Conservation (phyloP, 2,888 invertebrate genomes). For the Parascotia fuliginaria region DNA sequence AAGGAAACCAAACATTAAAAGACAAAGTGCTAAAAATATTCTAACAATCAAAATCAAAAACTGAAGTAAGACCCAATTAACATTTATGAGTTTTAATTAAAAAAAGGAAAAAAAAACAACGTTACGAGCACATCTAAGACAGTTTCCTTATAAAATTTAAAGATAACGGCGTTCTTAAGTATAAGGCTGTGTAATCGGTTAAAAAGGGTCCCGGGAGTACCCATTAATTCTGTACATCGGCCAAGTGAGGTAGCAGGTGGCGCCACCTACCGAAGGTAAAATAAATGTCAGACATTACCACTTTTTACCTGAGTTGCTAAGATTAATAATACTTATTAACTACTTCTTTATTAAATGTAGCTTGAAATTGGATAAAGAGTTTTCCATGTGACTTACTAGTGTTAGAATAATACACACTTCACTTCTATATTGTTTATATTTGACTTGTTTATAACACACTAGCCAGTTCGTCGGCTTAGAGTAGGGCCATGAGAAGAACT, state of each 20-base stretch:
- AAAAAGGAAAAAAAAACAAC: neutral
- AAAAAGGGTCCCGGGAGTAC: slow-evolving; percentile 2
- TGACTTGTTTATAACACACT: too few relatives aligned
- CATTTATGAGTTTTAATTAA: too few relatives aligned
- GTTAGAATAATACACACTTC: neutral
- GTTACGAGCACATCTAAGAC: neutral
- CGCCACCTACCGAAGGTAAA: slow-evolving; percentile 26
- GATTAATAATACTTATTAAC: slow-evolving; percentile 10
- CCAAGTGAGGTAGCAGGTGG: slow-evolving; percentile 28
- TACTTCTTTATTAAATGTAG: slow-evolving; percentile 6
- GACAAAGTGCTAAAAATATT: too few relatives aligned
- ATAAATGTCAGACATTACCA: slow-evolving; percentile 29
- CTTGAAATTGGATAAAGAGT: neutral
- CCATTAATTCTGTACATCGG: slow-evolving; percentile 34
- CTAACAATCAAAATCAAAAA: too few relatives aligned
- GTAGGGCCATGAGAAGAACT: too few relatives aligned
- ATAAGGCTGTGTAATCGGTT: slow-evolving; percentile 9
- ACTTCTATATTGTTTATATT: too few relatives aligned
- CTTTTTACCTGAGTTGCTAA: slow-evolving; percentile 2
- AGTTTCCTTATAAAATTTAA: neutral
- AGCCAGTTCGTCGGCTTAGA: too few relatives aligned
- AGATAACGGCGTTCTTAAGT: slow-evolving; percentile 9
- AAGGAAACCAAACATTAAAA: too few relatives aligned
- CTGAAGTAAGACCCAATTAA: too few relatives aligned
- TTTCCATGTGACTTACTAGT: neutral